phyloP scores from a whole-genome alignment of 2,113 vertebrate genomes.

The Propithecus coquereli region DNA sequence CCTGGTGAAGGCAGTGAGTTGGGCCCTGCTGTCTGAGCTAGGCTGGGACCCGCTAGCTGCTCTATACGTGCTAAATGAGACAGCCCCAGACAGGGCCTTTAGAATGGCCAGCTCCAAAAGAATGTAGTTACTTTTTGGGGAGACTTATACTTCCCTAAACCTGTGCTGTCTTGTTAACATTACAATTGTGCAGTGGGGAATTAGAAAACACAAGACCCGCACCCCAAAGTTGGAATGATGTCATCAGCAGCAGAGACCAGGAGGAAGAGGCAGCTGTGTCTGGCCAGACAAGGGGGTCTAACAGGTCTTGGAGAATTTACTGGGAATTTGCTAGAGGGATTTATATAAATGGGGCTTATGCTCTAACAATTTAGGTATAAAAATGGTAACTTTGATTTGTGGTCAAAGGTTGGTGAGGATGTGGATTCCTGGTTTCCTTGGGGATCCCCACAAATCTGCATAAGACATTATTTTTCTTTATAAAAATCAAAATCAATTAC shows the following conservation, averaged over 20 bases:
- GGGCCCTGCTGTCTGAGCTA: too few relatives aligned
- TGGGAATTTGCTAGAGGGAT: not conserved
- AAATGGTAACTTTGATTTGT: not conserved
- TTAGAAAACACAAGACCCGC: not conserved
- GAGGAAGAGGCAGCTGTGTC: not conserved
- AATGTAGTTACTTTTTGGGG: not conserved
- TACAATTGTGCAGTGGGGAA: not conserved
- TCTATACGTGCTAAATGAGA: accelerated
- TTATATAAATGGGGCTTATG: not conserved
- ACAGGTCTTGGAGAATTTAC: not conserved
- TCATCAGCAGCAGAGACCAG: not conserved
- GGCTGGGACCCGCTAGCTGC: not conserved
- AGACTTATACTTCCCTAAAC: not conserved
- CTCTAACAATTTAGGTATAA: not conserved
- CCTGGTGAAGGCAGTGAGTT: not conserved
- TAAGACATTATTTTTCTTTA: not conserved
- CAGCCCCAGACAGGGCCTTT: not conserved
- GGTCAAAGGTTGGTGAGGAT: not conserved
- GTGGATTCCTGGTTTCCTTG: not conserved
- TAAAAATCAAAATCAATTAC: not conserved
- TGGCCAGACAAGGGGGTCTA: not conserved
- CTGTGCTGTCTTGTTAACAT: not conserved
- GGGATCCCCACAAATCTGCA: not conserved
- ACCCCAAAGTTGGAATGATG: not conserved
- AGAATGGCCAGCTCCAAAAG: not conserved